A percentile compares a stretch with the other conserved stretches of the same genome.
Evolutionary conservation across 1,140 invertebrate species (phyloP).

Genomic region (Paralvinella palmiformis): DNA sequence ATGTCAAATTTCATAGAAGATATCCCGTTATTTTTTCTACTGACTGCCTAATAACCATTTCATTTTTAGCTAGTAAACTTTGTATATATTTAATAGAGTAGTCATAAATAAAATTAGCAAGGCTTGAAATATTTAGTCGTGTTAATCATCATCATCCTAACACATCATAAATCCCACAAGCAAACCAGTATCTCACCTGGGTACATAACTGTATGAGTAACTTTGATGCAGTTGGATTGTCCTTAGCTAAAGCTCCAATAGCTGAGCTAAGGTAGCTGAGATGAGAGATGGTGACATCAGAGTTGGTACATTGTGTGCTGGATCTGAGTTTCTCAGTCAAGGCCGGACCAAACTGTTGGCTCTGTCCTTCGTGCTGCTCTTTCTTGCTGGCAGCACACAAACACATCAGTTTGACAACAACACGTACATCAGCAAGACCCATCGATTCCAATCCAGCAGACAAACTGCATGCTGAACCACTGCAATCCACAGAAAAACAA

Average conservation of each 20-base stretch:
- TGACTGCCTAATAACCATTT: no score
- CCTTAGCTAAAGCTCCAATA: constrained; percentile 56
- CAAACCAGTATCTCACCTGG: constrained; percentile 51
- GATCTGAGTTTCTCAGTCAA: neutral
- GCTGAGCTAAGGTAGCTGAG: constrained; percentile 56
- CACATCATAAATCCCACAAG: no score
- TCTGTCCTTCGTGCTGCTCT: neutral
- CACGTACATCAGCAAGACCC: constrained; percentile 58
- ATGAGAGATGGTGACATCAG: constrained; percentile 37
- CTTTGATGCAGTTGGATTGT: constrained; percentile 55
- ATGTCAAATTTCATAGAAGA: no score
- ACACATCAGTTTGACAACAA: constrained; percentile 61
- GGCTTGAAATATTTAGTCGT: no score
- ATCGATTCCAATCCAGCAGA: constrained; percentile 56
- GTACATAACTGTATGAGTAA: constrained; percentile 60
- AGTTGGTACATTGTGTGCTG: neutral
- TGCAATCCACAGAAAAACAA: no score
- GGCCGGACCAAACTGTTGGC: no score
- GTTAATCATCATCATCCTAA: no score
- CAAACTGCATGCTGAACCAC: constrained; percentile 53
- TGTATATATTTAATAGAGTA: no score
- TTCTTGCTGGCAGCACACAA: constrained; percentile 56
- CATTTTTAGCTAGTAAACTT: no score
- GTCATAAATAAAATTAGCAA: no score
- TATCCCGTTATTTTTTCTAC: no score